phyloP scores from a whole-genome alignment of 2,113 vertebrate species.

The Dunckerocampus dactyliophorus region DNA sequence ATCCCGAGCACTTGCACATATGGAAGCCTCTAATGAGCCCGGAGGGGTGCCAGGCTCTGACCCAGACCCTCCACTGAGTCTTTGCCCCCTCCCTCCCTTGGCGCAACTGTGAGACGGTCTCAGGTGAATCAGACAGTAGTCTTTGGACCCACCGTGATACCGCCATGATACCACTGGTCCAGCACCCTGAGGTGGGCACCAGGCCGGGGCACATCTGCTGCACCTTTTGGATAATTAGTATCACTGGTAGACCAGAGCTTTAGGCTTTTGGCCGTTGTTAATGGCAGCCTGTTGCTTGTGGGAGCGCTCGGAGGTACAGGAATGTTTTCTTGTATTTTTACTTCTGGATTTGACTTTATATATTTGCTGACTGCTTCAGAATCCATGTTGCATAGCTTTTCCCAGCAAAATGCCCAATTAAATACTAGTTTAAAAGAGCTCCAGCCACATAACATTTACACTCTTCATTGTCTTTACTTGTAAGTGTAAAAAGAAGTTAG shows the following conservation, averaged over 20 bases:
- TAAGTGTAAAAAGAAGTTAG: too few relatives aligned
- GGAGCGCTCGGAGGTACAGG: constrained; percentile 53
- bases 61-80: constrained; percentile 29
- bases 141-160: constrained; percentile 29
- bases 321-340: constrained; percentile 43
- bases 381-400: too few relatives aligned
- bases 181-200: constrained; percentile 43
- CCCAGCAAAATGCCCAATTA: too few relatives aligned
- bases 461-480: too few relatives aligned
- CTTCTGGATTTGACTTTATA: constrained; percentile 18
- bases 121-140: constrained; percentile 59
- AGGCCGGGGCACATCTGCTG: too few relatives aligned
- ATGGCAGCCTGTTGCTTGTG: constrained; percentile 65
- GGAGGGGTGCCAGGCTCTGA: constrained; percentile 44
- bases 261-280: constrained; percentile 50
- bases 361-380: too few relatives aligned
- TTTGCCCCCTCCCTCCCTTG: constrained; percentile 36
- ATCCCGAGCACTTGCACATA: constrained; percentile 53
- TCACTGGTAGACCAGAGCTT: constrained; percentile 56
- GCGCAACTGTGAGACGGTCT: constrained; percentile 61
- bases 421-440: too few relatives aligned
- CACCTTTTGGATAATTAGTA: constrained; percentile 58
- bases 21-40: constrained; percentile 63
- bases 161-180: constrained; percentile 27
- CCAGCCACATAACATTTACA: too few relatives aligned